A percentile compares a stretch with the other conserved stretches of the same genome.
Conservation (phyloP, 2,113 vertebrate genomes). For the Xerus inauris region DNA sequence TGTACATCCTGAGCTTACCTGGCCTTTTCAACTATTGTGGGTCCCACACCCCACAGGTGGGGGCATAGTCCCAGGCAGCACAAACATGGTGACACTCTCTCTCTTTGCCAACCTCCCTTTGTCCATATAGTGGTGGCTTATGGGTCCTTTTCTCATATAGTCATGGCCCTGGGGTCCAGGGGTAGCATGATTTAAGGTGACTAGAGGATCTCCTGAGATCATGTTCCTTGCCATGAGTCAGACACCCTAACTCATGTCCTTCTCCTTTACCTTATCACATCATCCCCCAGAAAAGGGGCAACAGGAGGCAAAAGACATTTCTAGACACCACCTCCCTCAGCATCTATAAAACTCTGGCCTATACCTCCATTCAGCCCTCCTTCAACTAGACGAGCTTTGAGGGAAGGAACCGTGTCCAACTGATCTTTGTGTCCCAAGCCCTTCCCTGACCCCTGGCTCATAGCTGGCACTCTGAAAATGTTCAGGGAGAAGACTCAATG, state of each 20-base stretch:
- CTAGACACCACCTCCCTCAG: not conserved
- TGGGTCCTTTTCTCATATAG: not conserved
- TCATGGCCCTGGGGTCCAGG: not conserved
- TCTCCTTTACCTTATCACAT: not conserved
- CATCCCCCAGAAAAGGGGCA: not conserved
- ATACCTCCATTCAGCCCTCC: not conserved
- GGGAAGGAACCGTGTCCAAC: not conserved
- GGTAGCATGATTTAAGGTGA: not conserved
- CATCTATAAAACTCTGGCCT: not conserved
- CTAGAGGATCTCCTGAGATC: not conserved
- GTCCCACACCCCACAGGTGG: accelerated
- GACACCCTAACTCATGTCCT: not conserved
- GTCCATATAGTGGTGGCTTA: not conserved
- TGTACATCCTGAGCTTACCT: not conserved
- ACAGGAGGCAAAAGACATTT: not conserved
- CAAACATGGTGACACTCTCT: not conserved
- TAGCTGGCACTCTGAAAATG: too few species aligned
- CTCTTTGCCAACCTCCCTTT: not conserved
- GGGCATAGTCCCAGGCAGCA: not conserved
- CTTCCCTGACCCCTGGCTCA: not conserved
- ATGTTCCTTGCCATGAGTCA: not conserved
- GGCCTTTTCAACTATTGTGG: not conserved
- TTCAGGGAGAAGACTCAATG: not conserved
- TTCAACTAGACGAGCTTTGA: not conserved
- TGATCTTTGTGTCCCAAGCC: not conserved